A percentile compares a stretch with the other conserved stretches of the same genome.
Evolutionary conservation across 2,888 invertebrate species (phyloP).

Genomic region (Notodonta ziczac): DNA sequence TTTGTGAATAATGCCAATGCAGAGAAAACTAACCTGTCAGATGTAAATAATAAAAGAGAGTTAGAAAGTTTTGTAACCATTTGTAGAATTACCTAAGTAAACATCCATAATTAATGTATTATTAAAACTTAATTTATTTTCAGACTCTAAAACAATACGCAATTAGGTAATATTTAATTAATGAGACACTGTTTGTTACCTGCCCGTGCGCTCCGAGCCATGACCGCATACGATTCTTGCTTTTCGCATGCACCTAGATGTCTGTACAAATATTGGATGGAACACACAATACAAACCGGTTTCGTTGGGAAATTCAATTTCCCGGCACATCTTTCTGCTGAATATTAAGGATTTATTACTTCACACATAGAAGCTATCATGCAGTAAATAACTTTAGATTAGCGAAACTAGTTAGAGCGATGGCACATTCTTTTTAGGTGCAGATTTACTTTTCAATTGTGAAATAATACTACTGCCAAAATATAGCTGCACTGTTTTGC

Average conservation of each 20-base stretch:
- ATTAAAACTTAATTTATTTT: not conserved
- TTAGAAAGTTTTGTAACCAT: too few species aligned
- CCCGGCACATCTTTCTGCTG: not conserved
- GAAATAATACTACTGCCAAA: too few species aligned
- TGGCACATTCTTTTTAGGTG: too few species aligned
- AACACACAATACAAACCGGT: constrained; percentile 1
- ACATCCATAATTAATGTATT: not conserved
- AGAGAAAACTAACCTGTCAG: too few species aligned
- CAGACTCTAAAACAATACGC: not conserved
- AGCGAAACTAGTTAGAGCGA: too few species aligned
- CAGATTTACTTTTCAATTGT: too few species aligned
- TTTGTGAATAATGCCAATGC: too few species aligned
- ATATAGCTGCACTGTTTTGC: too few species aligned
- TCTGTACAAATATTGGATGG: not conserved
- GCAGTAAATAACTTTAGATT: too few species aligned
- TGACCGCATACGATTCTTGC: not conserved
- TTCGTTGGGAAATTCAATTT: not conserved
- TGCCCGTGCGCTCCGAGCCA: not conserved
- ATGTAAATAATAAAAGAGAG: too few species aligned
- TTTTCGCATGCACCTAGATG: not conserved
- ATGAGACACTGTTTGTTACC: constrained; percentile 2
- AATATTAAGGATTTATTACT: not conserved
- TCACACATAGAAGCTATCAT: constrained; percentile 21
- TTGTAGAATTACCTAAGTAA: not conserved
- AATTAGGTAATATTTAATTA: constrained; percentile 5